Conservation (phyloP, 2,797 vertebrate species). For the Philypnodon macrostomus region DNA sequence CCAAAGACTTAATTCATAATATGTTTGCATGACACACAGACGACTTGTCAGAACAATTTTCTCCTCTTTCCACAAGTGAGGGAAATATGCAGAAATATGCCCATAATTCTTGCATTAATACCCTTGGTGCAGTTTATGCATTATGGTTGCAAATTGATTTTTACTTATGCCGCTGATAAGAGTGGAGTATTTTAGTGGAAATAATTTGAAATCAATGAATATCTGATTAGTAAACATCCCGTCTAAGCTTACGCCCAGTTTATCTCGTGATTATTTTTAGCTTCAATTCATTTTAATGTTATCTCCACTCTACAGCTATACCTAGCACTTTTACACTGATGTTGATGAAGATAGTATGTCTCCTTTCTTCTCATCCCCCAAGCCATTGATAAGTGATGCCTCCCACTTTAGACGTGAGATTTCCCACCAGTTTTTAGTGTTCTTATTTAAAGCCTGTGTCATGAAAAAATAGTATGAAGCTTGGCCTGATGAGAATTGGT, state of each 20-base stretch:
- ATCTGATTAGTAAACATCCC: slow-evolving; percentile 54
- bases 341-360: slow-evolving; percentile 50
- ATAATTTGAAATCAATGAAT: slow-evolving; percentile 65
- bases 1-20: slow-evolving; percentile 68
- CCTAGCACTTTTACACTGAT: slow-evolving; percentile 18
- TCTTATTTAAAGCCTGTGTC: slow-evolving; percentile 76
- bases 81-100: slow-evolving; percentile 66
- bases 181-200: slow-evolving; percentile 43
- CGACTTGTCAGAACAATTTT: slow-evolving; percentile 67
- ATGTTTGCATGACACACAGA: slow-evolving; percentile 66
- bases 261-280: slow-evolving; percentile 35
- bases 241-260: slow-evolving; percentile 25
- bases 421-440: slow-evolving; percentile 74
- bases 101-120: slow-evolving; percentile 55
- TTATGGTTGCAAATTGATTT: slow-evolving; percentile 57
- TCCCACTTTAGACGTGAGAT: slow-evolving; percentile 74
- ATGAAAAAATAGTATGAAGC: slow-evolving; percentile 58
- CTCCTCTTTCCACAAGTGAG: slow-evolving; percentile 32
- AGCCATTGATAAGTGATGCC: slow-evolving; percentile 68
- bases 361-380: slow-evolving; percentile 48
- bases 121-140: slow-evolving; percentile 53
- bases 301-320: slow-evolving; percentile 12
- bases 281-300: slow-evolving; percentile 26
- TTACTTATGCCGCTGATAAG: slow-evolving; percentile 52
- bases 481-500: slow-evolving; percentile 67